phyloP scores from a whole-genome alignment of 1,140 invertebrate species.

The Drosophila bocki region DNA sequence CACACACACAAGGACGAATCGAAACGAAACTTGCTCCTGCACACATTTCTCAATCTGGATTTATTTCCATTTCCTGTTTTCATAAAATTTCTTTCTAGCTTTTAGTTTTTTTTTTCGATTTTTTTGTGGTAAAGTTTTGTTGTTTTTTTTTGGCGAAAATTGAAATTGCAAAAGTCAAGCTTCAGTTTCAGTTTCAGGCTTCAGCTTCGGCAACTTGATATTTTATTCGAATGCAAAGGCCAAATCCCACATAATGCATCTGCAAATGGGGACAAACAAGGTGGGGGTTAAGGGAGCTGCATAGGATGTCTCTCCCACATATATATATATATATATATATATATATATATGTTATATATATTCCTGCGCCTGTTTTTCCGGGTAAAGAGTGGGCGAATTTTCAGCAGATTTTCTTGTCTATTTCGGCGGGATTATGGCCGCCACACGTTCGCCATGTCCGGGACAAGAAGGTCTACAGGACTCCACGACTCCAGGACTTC shows the following conservation, averaged over 20 bases:
- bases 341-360: conserved; percentile 1
- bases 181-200: conserved; percentile 13
- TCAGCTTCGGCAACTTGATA: conserved; percentile 64
- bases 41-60: conserved; percentile 37
- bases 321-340: background rate
- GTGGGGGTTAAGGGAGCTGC: background rate
- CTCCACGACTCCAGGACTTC: background rate
- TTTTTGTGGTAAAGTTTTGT: conserved; percentile 19
- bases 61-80: conserved; percentile 36
- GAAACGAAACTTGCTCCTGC: conserved; percentile 8
- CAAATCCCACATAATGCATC: conserved; percentile 79
- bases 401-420: conserved; percentile 71
- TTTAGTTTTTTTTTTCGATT: conserved; percentile 1
- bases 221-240: conserved; percentile 74
- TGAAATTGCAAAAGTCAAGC: conserved; percentile 70
- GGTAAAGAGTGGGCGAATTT: conserved; percentile 21
- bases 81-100: background rate
- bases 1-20: background rate
- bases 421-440: conserved; percentile 63
- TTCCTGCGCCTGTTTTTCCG: conserved; percentile 7
- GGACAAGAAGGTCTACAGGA: background rate
- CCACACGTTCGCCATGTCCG: conserved; percentile 39
- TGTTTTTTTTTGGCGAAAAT: conserved; percentile 46
- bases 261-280: conserved; percentile 58
- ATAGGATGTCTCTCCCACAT: conserved; percentile 8